These are phyloP conservation scores for Balanococcus diminutus DNA, from an alignment of 2,888 invertebrate genomes.

Conservation along the genomic window DNA sequence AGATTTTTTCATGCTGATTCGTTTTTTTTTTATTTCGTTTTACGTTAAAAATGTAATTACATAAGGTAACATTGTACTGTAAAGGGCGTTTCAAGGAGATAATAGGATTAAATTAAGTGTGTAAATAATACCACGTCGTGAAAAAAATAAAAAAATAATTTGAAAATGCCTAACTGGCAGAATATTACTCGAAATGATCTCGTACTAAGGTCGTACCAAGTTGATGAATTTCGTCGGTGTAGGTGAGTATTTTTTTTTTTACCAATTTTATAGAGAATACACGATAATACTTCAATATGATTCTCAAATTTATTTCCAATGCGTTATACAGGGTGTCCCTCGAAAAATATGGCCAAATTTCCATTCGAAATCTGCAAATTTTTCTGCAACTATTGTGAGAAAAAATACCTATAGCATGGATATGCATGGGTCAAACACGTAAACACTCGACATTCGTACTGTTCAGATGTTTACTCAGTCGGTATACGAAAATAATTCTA, in stretches of 20 bases:
- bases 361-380: no score
- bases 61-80: neutral
- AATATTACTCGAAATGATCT: neutral
- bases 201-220: neutral
- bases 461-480: neutral
- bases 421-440: neutral
- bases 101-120: constrained; percentile 11
- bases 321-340: no score
- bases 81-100: neutral
- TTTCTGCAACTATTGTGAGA: no score
- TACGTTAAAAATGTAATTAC: neutral
- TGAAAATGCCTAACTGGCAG: neutral
- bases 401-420: no score
- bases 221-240: no score
- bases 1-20: neutral
- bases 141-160: neutral
- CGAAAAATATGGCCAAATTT: no score
- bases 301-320: no score
- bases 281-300: no score
- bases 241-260: no score
- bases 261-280: no score
- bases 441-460: neutral
- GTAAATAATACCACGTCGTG: neutral
- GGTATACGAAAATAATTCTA: neutral
- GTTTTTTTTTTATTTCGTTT: neutral